A percentile compares a stretch with the other conserved stretches of the same genome.
These are phyloP conservation scores for Zygothrica quintamaculata DNA, from an alignment of 2,888 invertebrate species.

Conservation along the genomic window DNA sequence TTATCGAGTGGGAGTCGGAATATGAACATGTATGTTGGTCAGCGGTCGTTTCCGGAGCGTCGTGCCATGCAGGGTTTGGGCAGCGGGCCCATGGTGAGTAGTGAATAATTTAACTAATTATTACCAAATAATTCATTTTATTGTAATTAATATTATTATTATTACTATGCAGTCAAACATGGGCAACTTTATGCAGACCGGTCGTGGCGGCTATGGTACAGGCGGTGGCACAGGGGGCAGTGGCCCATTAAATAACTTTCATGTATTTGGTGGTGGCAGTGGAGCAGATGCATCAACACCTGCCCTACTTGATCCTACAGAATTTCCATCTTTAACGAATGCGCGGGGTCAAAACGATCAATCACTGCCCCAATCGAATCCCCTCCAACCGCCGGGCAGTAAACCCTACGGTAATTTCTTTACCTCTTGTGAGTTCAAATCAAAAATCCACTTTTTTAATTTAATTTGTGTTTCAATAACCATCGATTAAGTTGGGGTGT, in stretches of 20 bases:
- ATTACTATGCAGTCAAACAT: constrained; percentile 86
- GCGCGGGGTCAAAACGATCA: constrained; percentile 93
- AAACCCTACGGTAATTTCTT: constrained; percentile 93
- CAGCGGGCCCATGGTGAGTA: constrained; percentile 84
- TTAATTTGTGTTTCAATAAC: constrained; percentile 55
- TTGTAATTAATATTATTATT: constrained; percentile 13
- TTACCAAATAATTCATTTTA: constrained; percentile 5
- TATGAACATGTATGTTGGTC: constrained; percentile 90
- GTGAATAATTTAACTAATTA: neutral
- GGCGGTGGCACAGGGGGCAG: constrained; percentile 86
- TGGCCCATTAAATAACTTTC: constrained; percentile 89
- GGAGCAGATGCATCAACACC: constrained; percentile 89
- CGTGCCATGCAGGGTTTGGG: constrained; percentile 87
- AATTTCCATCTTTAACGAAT: constrained; percentile 94
- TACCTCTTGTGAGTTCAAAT: constrained; percentile 85
- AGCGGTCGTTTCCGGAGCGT: constrained; percentile 91
- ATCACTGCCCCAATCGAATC: constrained; percentile 91
- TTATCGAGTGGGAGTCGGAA: constrained; percentile 86
- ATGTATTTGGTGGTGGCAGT: constrained; percentile 91
- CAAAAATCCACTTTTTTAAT: constrained; percentile 71
- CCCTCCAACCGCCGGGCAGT: constrained; percentile 95
- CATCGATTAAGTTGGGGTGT: constrained; percentile 8
- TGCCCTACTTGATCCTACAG: constrained; percentile 94
- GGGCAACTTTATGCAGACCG: constrained; percentile 87
- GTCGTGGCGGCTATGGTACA: constrained; percentile 86